Evolutionary conservation across 2,113 vertebrate species (phyloP).

Genomic region (Myxocyprinus asiaticus): DNA sequence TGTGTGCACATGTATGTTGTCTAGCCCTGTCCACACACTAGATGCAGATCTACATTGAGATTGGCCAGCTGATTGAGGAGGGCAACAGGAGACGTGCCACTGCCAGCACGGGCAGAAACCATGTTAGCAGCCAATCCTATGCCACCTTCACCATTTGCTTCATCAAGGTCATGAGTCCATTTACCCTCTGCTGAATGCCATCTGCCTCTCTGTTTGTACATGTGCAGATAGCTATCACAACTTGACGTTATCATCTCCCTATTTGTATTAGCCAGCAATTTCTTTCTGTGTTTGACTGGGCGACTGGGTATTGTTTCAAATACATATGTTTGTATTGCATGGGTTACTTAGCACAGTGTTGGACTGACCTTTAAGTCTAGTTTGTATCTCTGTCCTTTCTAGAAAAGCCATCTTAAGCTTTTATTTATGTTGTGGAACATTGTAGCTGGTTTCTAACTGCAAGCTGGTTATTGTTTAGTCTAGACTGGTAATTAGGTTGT

Average conservation of each 20-base stretch:
- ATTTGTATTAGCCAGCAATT: conserved; percentile 19
- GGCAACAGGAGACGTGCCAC: conserved; percentile 94
- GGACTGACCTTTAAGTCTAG: conserved; percentile 19
- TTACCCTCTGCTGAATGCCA: conserved; percentile 32
- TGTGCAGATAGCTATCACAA: conserved; percentile 5
- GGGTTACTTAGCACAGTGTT: neutral
- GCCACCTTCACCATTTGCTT: conserved; percentile 99
- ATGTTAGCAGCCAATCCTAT: conserved; percentile 93
- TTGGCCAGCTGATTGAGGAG: conserved; percentile 94
- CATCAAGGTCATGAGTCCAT: conserved; percentile 79
- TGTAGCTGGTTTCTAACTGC: too few species aligned
- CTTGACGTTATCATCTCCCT: conserved; percentile 15
- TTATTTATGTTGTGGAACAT: too few species aligned
- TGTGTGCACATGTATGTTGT: neutral
- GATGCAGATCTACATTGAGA: conserved; percentile 91
- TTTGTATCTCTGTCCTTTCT: neutral
- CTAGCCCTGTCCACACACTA: conserved; percentile 94
- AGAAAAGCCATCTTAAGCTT: too few species aligned
- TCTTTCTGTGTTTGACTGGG: neutral
- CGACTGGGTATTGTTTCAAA: conserved; percentile 6
- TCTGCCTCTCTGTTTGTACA: conserved; percentile 29
- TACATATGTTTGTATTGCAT: neutral
- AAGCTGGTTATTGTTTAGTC: too few species aligned
- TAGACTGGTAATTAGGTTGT: too few species aligned
- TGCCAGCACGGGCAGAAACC: conserved; percentile 92